Evolutionary conservation across 2,113 vertebrate genomes (phyloP).

Genomic region (Elanus axillaris): DNA sequence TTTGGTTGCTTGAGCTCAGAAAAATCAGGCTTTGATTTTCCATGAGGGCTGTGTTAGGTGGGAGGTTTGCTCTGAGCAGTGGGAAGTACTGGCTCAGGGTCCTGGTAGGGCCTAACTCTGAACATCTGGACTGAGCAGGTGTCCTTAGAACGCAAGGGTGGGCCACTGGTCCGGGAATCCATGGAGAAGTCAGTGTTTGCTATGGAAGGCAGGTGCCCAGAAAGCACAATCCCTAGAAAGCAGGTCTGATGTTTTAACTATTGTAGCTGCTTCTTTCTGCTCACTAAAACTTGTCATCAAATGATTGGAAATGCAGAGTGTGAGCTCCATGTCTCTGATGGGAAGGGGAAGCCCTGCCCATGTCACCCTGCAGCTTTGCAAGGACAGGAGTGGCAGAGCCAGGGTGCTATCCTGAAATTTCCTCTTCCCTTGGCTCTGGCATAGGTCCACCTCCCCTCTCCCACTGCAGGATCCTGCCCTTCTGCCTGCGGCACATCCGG

Average conservation of each 20-base stretch:
- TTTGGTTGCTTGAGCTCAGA: neutral
- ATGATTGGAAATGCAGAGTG: neutral
- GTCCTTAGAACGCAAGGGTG: neutral
- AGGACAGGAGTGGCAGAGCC: neutral
- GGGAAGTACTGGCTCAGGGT: neutral
- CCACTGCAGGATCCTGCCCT: neutral
- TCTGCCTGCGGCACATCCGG: fast-evolving
- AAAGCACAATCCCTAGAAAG: neutral
- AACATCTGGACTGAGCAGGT: neutral
- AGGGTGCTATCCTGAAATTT: neutral
- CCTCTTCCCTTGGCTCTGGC: neutral
- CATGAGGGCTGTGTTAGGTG: neutral
- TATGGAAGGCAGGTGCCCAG: neutral
- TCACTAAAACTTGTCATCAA: neutral
- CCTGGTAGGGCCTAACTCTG: neutral
- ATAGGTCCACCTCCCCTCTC: neutral
- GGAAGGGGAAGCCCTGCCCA: neutral
- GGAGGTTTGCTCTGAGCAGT: neutral
- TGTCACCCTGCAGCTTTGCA: neutral
- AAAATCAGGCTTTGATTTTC: neutral
- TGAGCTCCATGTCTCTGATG: fast-evolving
- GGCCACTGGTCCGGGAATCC: neutral
- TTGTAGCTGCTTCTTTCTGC: neutral
- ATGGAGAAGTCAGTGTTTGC: neutral
- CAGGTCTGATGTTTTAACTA: neutral